Conservation (phyloP, 2,888 invertebrate genomes). For the Idaea aversata region DNA sequence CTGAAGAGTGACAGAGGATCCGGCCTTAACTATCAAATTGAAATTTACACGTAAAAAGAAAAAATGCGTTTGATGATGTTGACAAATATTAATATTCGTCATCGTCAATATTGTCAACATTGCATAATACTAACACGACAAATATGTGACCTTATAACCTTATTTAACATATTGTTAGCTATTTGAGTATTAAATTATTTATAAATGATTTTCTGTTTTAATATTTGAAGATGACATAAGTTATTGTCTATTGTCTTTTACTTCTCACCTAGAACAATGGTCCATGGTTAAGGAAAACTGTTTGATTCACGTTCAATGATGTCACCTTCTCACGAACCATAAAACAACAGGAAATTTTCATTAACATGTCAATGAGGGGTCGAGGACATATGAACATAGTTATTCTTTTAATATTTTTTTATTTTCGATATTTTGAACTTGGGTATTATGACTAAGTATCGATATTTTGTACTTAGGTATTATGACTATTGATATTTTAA, state of each 20-base stretch:
- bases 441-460: no score
- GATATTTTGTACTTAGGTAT: no score
- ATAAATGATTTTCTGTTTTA: not conserved
- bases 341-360: constrained; percentile 51
- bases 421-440: no score
- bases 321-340: constrained; percentile 38
- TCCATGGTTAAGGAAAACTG: constrained; percentile 34
- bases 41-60: constrained; percentile 56
- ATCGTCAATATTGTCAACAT: not conserved
- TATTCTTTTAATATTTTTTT: no score
- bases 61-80: constrained; percentile 2
- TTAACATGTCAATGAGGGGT: constrained; percentile 37
- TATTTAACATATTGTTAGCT: not conserved
- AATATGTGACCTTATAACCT: not conserved
- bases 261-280: constrained; percentile 23
- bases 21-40: constrained; percentile 70
- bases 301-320: constrained; percentile 36
- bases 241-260: constrained; percentile 14
- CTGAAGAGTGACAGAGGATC: constrained; percentile 69
- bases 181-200: not conserved
- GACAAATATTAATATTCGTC: constrained; percentile 5
- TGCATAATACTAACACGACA: not conserved
- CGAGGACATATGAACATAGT: constrained; percentile 13
- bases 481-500: no score
- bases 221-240: no score